Percentiles rank a stretch among this genome's conserved stretches.
These are phyloP conservation scores for Hypothenemus hampei DNA, from an alignment of 1,140 invertebrate species.

Conservation along the genomic window DNA sequence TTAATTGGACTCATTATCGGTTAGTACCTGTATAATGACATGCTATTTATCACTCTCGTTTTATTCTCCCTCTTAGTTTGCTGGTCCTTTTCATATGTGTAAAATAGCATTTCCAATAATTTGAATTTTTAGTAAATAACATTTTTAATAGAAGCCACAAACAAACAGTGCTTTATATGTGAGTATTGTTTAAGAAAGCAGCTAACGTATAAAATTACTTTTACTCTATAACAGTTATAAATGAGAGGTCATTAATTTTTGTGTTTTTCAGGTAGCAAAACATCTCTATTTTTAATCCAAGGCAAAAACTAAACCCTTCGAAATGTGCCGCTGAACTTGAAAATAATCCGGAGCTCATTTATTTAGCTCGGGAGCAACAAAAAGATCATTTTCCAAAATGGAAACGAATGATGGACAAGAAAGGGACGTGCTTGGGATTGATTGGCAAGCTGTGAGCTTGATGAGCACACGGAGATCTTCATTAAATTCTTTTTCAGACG, in stretches of 20 bases:
- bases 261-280: conserved; percentile 23
- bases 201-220: conserved; percentile 8
- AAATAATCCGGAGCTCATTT: conserved; percentile 21
- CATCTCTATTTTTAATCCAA: conserved; percentile 23
- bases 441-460: conserved; percentile 42
- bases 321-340: conserved; percentile 14
- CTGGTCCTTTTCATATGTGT: no score
- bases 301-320: conserved; percentile 18
- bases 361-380: conserved; percentile 22
- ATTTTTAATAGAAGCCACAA: no score
- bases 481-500: conserved; percentile 33
- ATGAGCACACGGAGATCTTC: conserved; percentile 41
- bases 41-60: conserved; percentile 22
- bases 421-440: conserved; percentile 34
- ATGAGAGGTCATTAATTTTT: conserved; percentile 17
- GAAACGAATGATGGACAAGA: conserved; percentile 31
- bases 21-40: conserved; percentile 24
- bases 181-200: no score
- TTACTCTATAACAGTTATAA: conserved; percentile 17
- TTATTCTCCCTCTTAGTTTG: conserved; percentile 18
- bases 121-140: background rate
- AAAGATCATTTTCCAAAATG: conserved; percentile 29
- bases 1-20: conserved; percentile 35
- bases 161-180: background rate
- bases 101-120: background rate